phyloP scores from a whole-genome alignment of 2,797 vertebrate genomes.

The Botia almorhae region DNA sequence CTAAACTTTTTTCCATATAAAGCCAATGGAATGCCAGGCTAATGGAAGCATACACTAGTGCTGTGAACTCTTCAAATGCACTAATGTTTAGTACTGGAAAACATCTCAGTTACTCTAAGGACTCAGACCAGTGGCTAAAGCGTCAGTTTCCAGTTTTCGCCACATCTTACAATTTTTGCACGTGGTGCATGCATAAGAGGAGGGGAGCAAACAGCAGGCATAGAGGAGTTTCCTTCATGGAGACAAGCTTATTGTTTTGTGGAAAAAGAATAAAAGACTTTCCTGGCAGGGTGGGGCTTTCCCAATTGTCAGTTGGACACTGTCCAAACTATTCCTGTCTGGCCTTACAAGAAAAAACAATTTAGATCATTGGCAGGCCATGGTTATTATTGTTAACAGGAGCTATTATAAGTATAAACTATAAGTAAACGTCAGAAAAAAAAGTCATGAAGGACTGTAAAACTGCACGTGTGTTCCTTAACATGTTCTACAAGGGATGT shows the following conservation, averaged over 20 bases:
- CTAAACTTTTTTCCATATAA: background rate
- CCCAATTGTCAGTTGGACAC: background rate
- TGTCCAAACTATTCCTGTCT: constrained; percentile 8
- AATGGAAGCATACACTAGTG: background rate
- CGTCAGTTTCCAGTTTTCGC: constrained; percentile 33
- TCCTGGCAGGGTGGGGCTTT: constrained; percentile 26
- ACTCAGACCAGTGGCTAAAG: background rate
- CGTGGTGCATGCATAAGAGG: background rate
- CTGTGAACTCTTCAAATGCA: background rate
- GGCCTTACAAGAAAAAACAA: background rate
- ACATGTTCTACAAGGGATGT: background rate
- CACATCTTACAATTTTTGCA: constrained; percentile 15
- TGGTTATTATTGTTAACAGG: background rate
- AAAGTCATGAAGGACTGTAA: background rate
- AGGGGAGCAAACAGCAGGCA: constrained; percentile 27
- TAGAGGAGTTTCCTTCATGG: constrained; percentile 34
- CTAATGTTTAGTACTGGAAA: background rate
- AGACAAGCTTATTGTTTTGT: constrained; percentile 4
- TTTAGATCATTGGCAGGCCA: background rate
- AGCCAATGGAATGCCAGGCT: background rate
- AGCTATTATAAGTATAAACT: too few relatives aligned
- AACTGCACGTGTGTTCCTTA: constrained; percentile 15
- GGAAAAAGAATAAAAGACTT: constrained; percentile 24
- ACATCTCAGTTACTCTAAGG: background rate
- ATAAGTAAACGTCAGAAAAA: background rate